Base-by-base conservation (phyloP, 2,797 vertebrate species). In the Anniella stebbinsi region DNA sequence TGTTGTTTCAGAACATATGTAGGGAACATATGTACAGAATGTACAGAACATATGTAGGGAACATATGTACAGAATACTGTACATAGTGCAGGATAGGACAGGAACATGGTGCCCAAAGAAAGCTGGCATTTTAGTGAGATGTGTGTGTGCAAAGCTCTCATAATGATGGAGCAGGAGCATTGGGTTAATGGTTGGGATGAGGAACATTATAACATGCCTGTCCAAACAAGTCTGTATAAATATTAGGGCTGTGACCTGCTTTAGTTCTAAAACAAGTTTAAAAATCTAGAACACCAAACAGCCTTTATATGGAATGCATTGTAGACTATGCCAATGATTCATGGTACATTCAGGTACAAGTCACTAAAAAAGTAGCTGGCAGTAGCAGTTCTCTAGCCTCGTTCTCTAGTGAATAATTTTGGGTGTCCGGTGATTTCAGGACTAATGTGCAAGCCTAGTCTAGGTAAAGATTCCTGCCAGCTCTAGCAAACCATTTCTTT, bases 401-500 rank as follows among this genome's bases (percentile, higher is more conserved):
- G 41, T 15, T 41, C 60, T 45, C 12, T 23, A 75, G 54, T 89
- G 77, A 94, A 76, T 88, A 88, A 87, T 90, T 72, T 30, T 57
- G 45, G 51, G 17, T 88, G 84, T 90, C 81, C 63, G 23, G 72
- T 92, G 51, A 51, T 10, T 75, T 25, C 33, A 23, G 41, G 10
- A 10, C 9, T 72, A 51, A 70, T 45, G 13, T 25, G 57, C 77
- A 12, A n/a, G 33, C 63, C 48, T n/a, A 45, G 90, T 54, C 57
- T 1, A 0, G 28, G 76, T 84, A 90, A 94, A 83, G 72, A 60
- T 41, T 18, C 45, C 70, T 80, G 78, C 76, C 83, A 85, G 54
- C 38, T 33, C 41, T 89, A 92, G 81, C 13, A 83, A 82, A 87
- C 66, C 51, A 87, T 33, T 36, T 95, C 89, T 93, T 91, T 86